phyloP scores from a whole-genome alignment of 2,888 invertebrate genomes.

The Amitus sp. region DNA sequence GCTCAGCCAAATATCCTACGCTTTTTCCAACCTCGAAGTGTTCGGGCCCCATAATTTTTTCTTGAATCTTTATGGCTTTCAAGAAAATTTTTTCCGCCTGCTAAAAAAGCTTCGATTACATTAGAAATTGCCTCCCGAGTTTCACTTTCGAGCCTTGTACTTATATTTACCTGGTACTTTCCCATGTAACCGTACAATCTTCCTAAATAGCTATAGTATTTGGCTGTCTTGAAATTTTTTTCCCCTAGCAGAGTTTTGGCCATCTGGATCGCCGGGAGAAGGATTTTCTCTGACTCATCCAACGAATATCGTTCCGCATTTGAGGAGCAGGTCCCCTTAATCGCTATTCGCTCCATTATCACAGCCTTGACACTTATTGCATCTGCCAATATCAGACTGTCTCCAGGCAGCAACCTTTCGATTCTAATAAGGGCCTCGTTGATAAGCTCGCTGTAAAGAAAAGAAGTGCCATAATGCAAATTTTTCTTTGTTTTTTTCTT shows the following conservation, averaged over 20 bases:
- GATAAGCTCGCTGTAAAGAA: constrained; percentile 75
- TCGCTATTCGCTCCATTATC: constrained; percentile 92
- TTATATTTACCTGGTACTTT: constrained; percentile 74
- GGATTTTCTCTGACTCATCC: constrained; percentile 83
- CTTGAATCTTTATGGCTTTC: constrained; percentile 92
- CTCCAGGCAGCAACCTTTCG: constrained; percentile 80
- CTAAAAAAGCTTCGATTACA: constrained; percentile 60
- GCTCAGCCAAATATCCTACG: constrained; percentile 91
- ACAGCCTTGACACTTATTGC: constrained; percentile 92
- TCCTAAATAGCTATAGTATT: constrained; percentile 95
- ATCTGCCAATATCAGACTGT: constrained; percentile 88
- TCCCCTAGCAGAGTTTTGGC: constrained; percentile 89
- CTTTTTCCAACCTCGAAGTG: constrained; percentile 94
- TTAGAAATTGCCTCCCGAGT: neutral
- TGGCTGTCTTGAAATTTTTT: constrained; percentile 93
- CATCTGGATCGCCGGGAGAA: constrained; percentile 82
- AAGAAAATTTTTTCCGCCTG: constrained; percentile 93
- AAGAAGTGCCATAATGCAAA: constrained; percentile 5
- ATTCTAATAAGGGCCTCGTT: constrained; percentile 85
- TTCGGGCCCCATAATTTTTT: constrained; percentile 82
- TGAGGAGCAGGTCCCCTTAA: constrained; percentile 74
- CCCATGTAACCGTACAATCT: constrained; percentile 94
- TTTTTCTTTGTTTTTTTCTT: neutral
- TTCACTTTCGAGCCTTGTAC: neutral
- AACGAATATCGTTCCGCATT: constrained; percentile 72